Base-by-base conservation (phyloP, 1,140 invertebrate genomes). In the Pollicipes pollicipes region DNA sequence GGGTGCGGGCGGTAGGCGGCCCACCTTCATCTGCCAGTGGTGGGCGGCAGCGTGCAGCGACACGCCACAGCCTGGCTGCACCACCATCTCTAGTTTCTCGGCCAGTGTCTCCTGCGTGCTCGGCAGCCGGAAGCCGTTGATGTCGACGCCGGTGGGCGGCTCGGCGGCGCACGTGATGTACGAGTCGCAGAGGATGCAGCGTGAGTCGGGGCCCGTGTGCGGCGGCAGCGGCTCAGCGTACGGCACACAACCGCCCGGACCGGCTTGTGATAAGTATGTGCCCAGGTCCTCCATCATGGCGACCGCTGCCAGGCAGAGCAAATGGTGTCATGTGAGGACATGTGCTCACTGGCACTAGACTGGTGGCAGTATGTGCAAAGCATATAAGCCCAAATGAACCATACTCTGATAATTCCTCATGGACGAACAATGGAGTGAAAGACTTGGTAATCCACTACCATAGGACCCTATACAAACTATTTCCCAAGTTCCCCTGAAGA, bases 71-170 rank as follows among this genome's bases (percentile, higher is more conserved):
- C 24, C 63, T 4, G 63, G 21, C 3, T 64, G 63, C 27, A 24
- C 24, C 21, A 24, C 24, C 27, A n/a, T 66, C 28, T 66, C 64
- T 10, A 66, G 64, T n/a, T 66, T 66, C 64, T 66, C 64, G 3
- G 64, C 64, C 27, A 66, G 64, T 3, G 64, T 66, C 64, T 66
- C 64, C 64, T 66, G 64, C 1, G 64, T 66, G 64, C 64, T 66
- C 64, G 64, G 64, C 64, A 66, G 28, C 28, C 64, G 64, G 64
- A 66, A 66, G 64, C 64, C 64, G 64, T 66, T 27, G n/a, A 66
- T 66, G 64, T 66, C 64, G 64, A 66, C 64, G 3, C 63, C 63
- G 63, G 63, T 64, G 24, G 63, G 63, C 63, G 21, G 63, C 27
- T 64, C 63, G 63, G 4, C 63, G 26, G 63, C 63, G 63, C 27